A percentile compares a stretch with the other conserved stretches of the same genome.
Evolutionary conservation across 2,797 vertebrate genomes (phyloP).

Genomic region (Schizopygopsis malacanthus): DNA sequence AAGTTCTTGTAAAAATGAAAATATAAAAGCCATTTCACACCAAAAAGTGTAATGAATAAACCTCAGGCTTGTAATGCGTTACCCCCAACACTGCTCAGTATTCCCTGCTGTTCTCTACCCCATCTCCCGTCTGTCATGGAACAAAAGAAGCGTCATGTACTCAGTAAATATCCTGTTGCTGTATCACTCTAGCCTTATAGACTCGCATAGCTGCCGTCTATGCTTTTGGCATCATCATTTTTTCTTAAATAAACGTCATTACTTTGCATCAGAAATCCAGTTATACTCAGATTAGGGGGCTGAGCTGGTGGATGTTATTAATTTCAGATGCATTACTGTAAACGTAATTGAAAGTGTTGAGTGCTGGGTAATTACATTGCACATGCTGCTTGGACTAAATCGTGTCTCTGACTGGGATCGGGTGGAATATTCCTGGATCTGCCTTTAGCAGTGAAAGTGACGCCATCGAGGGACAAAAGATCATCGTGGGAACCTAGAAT

Average conservation of each 20-base stretch:
- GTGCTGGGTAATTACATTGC: slow-evolving; percentile 56
- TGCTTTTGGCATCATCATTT: neutral
- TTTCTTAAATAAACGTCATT: neutral
- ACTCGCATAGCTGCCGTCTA: neutral
- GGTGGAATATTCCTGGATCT: slow-evolving; percentile 24
- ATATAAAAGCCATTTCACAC: too few species aligned
- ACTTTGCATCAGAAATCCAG: slow-evolving; percentile 5
- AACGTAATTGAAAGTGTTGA: slow-evolving; percentile 47
- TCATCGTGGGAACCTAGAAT: slow-evolving; percentile 40
- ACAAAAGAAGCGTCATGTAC: neutral
- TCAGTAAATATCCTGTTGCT: neutral
- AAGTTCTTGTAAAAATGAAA: too few species aligned
- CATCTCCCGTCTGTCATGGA: slow-evolving; percentile 22
- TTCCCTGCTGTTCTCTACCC: slow-evolving; percentile 16
- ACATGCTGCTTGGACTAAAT: slow-evolving; percentile 3
- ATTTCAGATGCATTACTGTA: slow-evolving; percentile 47
- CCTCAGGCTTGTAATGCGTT: too few species aligned
- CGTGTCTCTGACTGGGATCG: neutral
- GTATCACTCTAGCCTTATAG: neutral
- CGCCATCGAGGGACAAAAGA: slow-evolving; percentile 11
- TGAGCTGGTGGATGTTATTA: slow-evolving; percentile 49
- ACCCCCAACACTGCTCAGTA: neutral
- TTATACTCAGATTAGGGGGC: slow-evolving; percentile 4
- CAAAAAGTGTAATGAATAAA: too few species aligned
- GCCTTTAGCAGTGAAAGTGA: slow-evolving; percentile 42